Evolutionary conservation across 2,113 vertebrate species (phyloP).

Genomic region (Dinomys branickii): DNA sequence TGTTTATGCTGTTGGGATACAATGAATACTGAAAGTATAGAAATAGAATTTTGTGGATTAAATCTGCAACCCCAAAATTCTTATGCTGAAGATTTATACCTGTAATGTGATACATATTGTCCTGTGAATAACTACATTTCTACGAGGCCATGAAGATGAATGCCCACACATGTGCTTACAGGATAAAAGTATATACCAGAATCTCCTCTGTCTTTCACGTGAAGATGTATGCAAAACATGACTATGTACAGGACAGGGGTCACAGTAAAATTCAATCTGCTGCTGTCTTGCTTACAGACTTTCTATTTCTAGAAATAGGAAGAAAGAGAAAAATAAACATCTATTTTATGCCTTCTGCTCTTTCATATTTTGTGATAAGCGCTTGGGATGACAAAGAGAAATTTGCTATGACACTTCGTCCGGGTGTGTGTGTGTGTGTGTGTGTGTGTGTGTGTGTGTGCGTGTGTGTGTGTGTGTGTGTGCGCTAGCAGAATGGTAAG

Average conservation of each 20-base stretch:
- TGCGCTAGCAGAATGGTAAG: not conserved
- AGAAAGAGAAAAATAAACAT: not conserved
- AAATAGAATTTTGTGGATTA: not conserved
- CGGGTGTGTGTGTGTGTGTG: too few species aligned
- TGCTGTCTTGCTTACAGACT: not conserved
- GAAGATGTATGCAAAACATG: not conserved
- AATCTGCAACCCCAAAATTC: not conserved
- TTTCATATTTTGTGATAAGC: not conserved
- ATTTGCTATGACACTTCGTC: not conserved
- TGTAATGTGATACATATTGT: not conserved
- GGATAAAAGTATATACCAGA: not conserved
- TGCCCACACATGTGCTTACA: not conserved
- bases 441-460: too few species aligned
- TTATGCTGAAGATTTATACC: not conserved
- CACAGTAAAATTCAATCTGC: not conserved
- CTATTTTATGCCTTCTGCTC: not conserved
- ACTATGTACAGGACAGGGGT: too few species aligned
- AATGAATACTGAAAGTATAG: not conserved
- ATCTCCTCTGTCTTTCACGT: not conserved
- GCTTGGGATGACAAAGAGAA: not conserved
- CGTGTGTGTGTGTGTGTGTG: too few species aligned
- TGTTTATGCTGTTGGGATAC: not conserved
- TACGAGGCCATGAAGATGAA: too few species aligned
- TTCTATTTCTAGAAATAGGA: not conserved
- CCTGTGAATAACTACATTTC: not conserved